A percentile compares a stretch with the other conserved stretches of the same genome.
phyloP scores from a whole-genome alignment of 2,888 invertebrate species.

The Nomada fabriciana region DNA sequence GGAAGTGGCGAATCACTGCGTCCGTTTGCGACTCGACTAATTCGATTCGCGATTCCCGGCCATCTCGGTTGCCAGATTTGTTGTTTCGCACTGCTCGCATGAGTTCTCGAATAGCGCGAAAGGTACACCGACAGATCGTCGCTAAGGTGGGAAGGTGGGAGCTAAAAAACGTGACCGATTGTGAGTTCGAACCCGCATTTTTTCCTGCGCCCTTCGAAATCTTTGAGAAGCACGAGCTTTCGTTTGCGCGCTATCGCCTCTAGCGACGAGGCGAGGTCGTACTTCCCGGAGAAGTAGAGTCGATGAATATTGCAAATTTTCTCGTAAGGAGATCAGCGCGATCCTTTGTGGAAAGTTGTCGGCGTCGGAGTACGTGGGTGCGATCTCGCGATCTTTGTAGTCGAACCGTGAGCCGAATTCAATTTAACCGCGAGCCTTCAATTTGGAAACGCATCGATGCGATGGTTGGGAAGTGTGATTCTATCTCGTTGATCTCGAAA shows the following conservation, averaged over 20 bases:
- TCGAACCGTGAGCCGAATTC: background rate
- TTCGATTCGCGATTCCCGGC: background rate
- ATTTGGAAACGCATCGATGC: background rate
- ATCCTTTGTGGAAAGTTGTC: background rate
- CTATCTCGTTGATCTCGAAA: background rate
- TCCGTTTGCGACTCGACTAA: background rate
- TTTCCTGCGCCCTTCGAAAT: background rate
- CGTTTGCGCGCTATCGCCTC: background rate
- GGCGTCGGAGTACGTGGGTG: background rate
- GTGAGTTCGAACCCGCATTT: too few species aligned
- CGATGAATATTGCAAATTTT: background rate
- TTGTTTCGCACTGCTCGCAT: background rate
- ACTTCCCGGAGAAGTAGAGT: background rate
- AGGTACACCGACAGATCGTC: too few species aligned
- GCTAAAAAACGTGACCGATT: too few species aligned
- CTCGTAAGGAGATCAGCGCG: background rate
- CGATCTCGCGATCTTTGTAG: background rate
- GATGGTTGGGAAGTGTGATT: background rate
- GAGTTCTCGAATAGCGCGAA: conserved; percentile 11
- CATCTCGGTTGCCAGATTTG: conserved; percentile 13
- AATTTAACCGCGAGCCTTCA: too few species aligned
- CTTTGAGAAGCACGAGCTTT: background rate
- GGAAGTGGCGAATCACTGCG: background rate
- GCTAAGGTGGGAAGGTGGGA: too few species aligned
- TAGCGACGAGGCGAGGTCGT: background rate